Evolutionary conservation across 2,113 vertebrate species (phyloP), one percentile per base, ranked within the genome.

Genomic region (Rhabdomys dilectus): DNA sequence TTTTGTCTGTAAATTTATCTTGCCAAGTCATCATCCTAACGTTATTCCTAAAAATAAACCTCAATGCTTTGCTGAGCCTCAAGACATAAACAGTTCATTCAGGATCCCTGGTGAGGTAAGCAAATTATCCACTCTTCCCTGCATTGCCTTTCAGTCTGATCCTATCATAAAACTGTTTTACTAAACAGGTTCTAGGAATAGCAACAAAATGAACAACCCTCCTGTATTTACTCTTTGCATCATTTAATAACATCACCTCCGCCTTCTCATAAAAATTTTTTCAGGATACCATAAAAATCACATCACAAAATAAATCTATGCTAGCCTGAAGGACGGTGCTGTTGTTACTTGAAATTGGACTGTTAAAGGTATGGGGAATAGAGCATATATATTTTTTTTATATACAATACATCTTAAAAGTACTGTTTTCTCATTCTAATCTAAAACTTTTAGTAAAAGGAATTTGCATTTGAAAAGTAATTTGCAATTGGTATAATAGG

Each of bases 21-120:
- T 89, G 21, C 19, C 58, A 36, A 77, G 53, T 56, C 64, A 11
- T 22, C 70, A 77, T 77, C 26, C 22, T 87, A 26, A 89, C 72
- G n/a, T 1, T 86, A 26, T 31, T 53, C 34, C n/a, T 72, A 70
- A 89, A 97, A 89, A 81, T 73, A 89, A 91, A 76, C 15, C 22
- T 64, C 3, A 17, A 45, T 91, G 9, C 7, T 76, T 1, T 45
- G n/a, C 64, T 89, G 70, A 56, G 11, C 68, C 3, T 34, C 17
- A 48, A 88, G 15, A 80, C 75, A 1, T 85, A 85, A 95, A 68
- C 4, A 56, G 19, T 80, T 88, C 56, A 73, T n/a, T 19, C 1
- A 3, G 36, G 45, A 48, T 45, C 29, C 5, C 19, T 58, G 34
- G 36, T 72, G 19, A 94, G 45, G 29, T 3, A 51, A 53, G n/a